Conservation (phyloP, 2,113 vertebrate genomes). For the Paralichthys olivaceus region DNA sequence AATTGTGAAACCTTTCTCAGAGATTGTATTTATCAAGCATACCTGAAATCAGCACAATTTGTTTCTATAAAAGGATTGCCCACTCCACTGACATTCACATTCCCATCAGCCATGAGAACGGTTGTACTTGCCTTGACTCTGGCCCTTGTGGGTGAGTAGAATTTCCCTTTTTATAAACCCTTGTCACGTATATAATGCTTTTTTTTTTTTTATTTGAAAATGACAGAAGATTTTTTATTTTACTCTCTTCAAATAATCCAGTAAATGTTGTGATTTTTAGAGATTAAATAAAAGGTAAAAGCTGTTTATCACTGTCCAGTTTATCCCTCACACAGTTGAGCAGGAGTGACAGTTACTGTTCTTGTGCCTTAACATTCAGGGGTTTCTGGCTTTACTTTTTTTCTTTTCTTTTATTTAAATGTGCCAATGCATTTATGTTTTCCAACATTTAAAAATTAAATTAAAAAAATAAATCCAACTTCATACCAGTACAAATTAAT, state of each 20-base stretch:
- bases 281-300: too few species aligned
- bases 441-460: background rate
- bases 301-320: too few species aligned
- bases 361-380: background rate
- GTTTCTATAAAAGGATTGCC: conserved; percentile 58
- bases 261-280: too few species aligned
- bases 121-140: conserved; percentile 82
- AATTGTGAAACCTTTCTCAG: conserved; percentile 5
- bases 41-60: conserved; percentile 35
- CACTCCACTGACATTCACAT: conserved; percentile 36
- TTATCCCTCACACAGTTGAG: background rate
- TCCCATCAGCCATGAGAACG: conserved; percentile 83
- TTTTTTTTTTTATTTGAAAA: background rate
- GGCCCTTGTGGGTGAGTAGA: conserved; percentile 86
- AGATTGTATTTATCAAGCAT: conserved; percentile 13
- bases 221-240: background rate
- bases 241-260: too few species aligned
- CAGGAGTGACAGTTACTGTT: background rate
- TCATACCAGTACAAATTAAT: too few species aligned
- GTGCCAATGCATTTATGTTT: background rate
- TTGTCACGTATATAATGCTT: background rate
- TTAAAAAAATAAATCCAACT: too few species aligned
- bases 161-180: background rate
- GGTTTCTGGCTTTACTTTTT: background rate
- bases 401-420: background rate